Evolutionary conservation across 2,888 invertebrate genomes (phyloP), one percentile per base, ranked within the genome.

Genomic region (Nomada lathburiana): DNA sequence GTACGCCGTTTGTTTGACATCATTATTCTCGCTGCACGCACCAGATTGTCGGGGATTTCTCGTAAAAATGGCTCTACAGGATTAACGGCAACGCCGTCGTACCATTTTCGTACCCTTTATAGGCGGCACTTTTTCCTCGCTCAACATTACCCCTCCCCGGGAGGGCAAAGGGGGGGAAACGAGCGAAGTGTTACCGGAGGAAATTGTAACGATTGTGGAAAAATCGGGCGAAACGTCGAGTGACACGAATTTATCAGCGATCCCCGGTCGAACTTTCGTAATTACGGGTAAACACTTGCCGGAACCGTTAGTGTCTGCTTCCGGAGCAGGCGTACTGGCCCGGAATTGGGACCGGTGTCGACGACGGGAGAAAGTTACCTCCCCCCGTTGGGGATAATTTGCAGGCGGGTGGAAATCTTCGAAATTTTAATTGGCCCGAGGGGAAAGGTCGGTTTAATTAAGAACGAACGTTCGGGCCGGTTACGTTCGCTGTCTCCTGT

Each of bases 1-100:
- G 84, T 86, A 88, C 86, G 86, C 87, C 89, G 86, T 89, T 91
- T 89, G 89, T 90, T 92, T 92, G 91, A 92, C 91, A 91, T 93
- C 91, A 91, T 93, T 91, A 93, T 92, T 91, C 89, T 88, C 88
- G 88, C 86, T 86, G 80, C 74, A 64, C 69, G 82, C 83, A 86
- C 83, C 87, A 87, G 83, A 78, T 87, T 87, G 87, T 44, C 74
- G 36, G 79, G 70, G 83, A 85, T 85, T 83, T 82, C 78, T 65
- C 72, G 76, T 76, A 79, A 81, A 85, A 85, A 85, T 79, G 83
- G 78, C 69, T 82, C 52, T 60, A 53, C 60, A 20, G 77, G 79
- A 85, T 81, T 83, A 87, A 81, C 78, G 69, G 36, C 80, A 50
- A 65, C 63, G 60, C 59, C 57, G 57, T 52, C 72, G 62, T 60